Conservation (phyloP, 2,888 invertebrate species). For the Nephrotoma appendiculata region DNA sequence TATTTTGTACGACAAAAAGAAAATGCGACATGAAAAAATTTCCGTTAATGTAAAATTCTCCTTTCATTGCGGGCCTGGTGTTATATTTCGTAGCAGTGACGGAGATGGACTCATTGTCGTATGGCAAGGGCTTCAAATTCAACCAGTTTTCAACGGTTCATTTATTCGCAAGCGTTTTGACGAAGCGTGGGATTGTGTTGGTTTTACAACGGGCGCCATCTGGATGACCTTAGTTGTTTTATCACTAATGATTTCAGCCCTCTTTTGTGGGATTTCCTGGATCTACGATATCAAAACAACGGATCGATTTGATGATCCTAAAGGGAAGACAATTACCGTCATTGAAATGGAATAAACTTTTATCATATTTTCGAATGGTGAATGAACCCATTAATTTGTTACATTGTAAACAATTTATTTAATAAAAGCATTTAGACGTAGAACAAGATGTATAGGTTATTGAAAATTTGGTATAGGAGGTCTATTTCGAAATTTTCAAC, state of each 20-base stretch:
- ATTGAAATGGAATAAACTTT: conserved; percentile 49
- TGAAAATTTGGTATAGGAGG: too few relatives aligned
- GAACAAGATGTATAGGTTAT: too few relatives aligned
- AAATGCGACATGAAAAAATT: not conserved
- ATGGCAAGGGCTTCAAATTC: not conserved
- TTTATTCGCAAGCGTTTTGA: conserved; percentile 35
- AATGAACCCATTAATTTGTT: too few relatives aligned
- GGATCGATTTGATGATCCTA: conserved; percentile 97
- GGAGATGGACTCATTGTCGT: not conserved
- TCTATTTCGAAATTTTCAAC: too few relatives aligned
- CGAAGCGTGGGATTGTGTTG: conserved; percentile 74
- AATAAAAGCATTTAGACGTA: too few relatives aligned
- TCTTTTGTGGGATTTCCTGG: conserved; percentile 77
- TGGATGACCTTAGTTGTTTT: conserved; percentile 80
- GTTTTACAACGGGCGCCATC: conserved; percentile 85
- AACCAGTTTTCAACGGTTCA: not conserved
- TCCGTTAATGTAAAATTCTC: not conserved
- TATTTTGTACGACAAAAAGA: not conserved
- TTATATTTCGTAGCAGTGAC: not conserved
- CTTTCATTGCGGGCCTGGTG: not conserved
- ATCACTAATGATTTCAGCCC: conserved; percentile 60
- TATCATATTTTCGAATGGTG: too few relatives aligned
- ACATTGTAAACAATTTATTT: too few relatives aligned
- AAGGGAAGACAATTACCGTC: conserved; percentile 87
- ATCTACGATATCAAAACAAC: conserved; percentile 89